Conservation (phyloP, 64 coral and sea anemone genomes). For the Dendrophyllia cribrosa region DNA sequence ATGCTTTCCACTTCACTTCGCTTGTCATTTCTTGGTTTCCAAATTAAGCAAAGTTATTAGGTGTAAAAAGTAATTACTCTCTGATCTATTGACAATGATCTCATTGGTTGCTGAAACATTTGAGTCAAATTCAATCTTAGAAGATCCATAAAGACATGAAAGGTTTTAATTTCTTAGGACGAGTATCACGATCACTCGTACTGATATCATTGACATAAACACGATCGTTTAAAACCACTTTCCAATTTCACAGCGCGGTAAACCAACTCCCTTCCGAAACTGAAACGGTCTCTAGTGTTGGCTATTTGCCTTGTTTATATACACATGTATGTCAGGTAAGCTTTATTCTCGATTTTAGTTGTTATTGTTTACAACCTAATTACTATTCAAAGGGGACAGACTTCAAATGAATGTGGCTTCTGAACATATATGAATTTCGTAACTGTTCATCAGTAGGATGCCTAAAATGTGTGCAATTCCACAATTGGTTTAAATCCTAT, state of each 20-base stretch:
- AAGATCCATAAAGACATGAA: background rate
- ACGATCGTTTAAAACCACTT: background rate
- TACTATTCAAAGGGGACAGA: too few species aligned
- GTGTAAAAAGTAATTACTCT: slow-evolving; percentile 1
- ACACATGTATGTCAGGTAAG: background rate
- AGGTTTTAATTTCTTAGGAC: background rate
- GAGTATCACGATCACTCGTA: background rate
- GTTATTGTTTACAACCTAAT: too few species aligned
- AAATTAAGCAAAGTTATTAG: slow-evolving; percentile 35
- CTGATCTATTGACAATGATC: background rate
- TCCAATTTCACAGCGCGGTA: background rate
- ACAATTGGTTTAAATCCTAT: too few species aligned
- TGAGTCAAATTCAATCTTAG: background rate
- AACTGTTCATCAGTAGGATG: too few species aligned
- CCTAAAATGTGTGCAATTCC: too few species aligned
- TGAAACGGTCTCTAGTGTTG: background rate
- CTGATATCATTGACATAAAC: background rate
- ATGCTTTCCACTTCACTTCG: background rate
- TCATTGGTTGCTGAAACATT: background rate
- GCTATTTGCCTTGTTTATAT: background rate
- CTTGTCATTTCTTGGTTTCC: background rate
- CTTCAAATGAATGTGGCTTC: too few species aligned
- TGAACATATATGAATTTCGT: too few species aligned
- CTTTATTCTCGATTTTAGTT: too few species aligned
- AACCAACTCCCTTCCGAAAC: too few species aligned